Evolutionary conservation across 2,888 invertebrate species (phyloP), one percentile per base, ranked within the genome.

Genomic region (Pseudococcus viburni): DNA sequence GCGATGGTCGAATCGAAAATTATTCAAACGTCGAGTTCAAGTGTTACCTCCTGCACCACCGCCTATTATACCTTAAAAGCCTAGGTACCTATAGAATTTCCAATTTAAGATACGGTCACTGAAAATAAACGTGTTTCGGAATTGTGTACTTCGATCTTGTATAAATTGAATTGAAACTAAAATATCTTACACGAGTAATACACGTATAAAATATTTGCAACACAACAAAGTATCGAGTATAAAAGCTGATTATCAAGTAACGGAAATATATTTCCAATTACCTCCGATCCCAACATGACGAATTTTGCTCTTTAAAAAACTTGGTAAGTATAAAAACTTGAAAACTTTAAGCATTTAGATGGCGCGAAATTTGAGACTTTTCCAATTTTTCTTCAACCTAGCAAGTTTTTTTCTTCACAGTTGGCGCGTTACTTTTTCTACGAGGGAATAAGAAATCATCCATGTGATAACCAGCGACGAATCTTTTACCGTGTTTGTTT

Each of bases 1-100:
- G n/a, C 77, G 87, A 33, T 87, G 87, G 87, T 26, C 77, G 8
- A 87, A 87, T 48, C 39, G 80, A 22, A 87, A 87, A 39, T 80
- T 80, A 39, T 80, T 87, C 19, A 87, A 73, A 87, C 87, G 87
- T 77, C 87, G 73, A n/a, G 68, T 46, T 19, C 64, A 64, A 73
- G 42, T 86, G 19, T 64, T 73, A 42, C 64, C 86, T 15, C 46
- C 86, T 42, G 42, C 73, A 19, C 86, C 86, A 1, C 73, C 19
- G 19, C 46, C 68, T 17, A 64, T 42, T 22, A 19, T 68, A 46
- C 68, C 46, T 19, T 86, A 39, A 64, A 68, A 22, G 15, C 2
- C 5, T 33, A 33, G 26, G 68, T 73, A 26, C 3, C 1, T 26
- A 12, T 59, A 7, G 19, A 59, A 19, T 19, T 59, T 33, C 26